Base-by-base conservation (phyloP, 2,888 invertebrate genomes). In the Xylocampa areola region DNA sequence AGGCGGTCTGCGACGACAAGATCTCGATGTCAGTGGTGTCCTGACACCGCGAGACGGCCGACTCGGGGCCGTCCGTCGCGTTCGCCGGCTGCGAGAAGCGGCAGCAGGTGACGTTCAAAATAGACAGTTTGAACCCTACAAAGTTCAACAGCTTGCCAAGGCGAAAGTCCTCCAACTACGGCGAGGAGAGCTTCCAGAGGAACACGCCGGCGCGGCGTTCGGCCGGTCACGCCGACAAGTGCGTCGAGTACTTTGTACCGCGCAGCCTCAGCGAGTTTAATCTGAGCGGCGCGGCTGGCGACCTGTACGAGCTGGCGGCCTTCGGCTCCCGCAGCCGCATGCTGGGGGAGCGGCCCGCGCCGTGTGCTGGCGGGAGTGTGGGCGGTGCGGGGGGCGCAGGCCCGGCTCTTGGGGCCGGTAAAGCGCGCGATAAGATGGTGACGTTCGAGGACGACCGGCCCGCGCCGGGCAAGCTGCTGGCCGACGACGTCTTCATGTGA, bases 191-290 rank as follows among this genome's bases (percentile, higher is more conserved):
- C 69, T 97, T 97, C 78, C 95, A 96, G 67, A 94, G 96, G 32
- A 95, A 95, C 63, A 94, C 95, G 10, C 96, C 96, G 1, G 94
- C 95, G 19, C 94, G 96, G 14, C 93, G 96, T 39, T 96, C 96
- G 17, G 95, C 95, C 14, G 91, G 95, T 49, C 94, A 94, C 47
- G 94, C 95, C 8, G 96, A 96, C 73, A 95, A 95, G 39, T 95
- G 96, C 64, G 94, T 97, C 54, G 97, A 97, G 83, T 97, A 97
- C 86, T 97, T 97, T 85, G 97, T 97, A 63, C 97, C 97, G 61
- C 94, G 97, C 55, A 97, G 97, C 87, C 95, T 97, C 54, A 97
- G 97, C 88, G 97, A 97, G 84, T 97, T 97, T 81, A 97, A 97
- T 84, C 87, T 97, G 53, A 96, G 96, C 30, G 96, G 6, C 94